These are phyloP conservation scores for Artibeus lituratus DNA, from an alignment of 2,797 vertebrate species.

Conservation along the genomic window DNA sequence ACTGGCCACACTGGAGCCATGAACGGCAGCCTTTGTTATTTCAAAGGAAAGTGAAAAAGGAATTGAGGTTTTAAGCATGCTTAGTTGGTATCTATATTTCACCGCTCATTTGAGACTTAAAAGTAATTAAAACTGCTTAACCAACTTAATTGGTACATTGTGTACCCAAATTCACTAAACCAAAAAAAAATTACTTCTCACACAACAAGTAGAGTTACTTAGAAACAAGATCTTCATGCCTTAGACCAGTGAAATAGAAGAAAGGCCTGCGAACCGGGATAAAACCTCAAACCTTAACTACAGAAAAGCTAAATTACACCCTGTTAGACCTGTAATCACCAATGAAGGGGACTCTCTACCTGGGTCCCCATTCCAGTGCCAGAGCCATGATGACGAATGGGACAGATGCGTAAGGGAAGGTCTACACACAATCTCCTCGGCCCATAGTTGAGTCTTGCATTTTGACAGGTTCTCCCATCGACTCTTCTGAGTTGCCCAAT, in stretches of 20 bases:
- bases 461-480: not conserved
- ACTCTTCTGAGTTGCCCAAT: not conserved
- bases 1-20: not conserved
- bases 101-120: slow-evolving; percentile 3
- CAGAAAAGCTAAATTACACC: not conserved
- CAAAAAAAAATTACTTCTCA: not conserved
- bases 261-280: not conserved
- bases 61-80: not conserved
- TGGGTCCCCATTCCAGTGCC: not conserved
- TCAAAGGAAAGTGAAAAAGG: not conserved
- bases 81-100: not conserved
- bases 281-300: not conserved
- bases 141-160: not conserved
- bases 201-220: not conserved
- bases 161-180: not conserved
- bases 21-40: not conserved
- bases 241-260: not conserved
- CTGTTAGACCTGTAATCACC: not conserved
- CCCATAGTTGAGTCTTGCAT: not conserved
- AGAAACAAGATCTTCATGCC: not conserved
- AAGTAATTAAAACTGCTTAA: not conserved
- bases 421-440: not conserved
- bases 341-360: not conserved
- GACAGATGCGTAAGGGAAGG: not conserved
- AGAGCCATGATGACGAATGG: not conserved